These are phyloP conservation scores for Porites australiensis DNA, from an alignment of 64 coral and sea anemone species.

Conservation along the genomic window DNA sequence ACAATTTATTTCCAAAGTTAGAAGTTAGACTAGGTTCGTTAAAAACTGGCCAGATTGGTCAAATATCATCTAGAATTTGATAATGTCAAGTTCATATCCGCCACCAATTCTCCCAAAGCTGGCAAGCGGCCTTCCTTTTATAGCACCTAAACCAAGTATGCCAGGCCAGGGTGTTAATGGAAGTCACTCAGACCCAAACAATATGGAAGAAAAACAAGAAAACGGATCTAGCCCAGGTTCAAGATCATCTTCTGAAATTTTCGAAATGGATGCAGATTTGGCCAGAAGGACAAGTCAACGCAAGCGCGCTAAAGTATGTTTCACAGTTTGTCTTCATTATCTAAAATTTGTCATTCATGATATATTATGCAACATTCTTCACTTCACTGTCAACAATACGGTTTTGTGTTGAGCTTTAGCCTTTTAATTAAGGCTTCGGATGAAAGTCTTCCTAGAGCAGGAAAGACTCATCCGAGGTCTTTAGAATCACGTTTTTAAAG, in stretches of 20 bases:
- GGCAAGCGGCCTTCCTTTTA: conserved; percentile 67
- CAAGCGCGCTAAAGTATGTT: conserved; percentile 99
- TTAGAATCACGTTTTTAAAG: conserved; percentile 27
- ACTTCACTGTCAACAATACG: conserved; percentile 65
- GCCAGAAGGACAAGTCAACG: conserved; percentile 95
- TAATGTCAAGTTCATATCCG: conserved; percentile 88
- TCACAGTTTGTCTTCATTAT: conserved; percentile 77
- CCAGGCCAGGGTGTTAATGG: conserved; percentile 83
- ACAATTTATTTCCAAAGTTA: conserved; percentile 97
- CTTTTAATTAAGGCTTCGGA: conserved; percentile 44
- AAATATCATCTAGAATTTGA: conserved; percentile 81
- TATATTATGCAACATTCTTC: conserved; percentile 96
- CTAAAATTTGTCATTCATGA: conserved; percentile 85
- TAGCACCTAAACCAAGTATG: conserved; percentile 87
- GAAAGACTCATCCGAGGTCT: conserved; percentile 24
- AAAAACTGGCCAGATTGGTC: conserved; percentile 67
- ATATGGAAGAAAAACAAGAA: conserved; percentile 58
- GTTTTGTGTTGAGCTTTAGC: conserved; percentile 28
- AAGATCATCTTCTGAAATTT: conserved; percentile 53
- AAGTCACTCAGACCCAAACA: conserved; percentile 50
- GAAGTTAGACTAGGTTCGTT: conserved; percentile 79
- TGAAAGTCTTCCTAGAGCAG: conserved; percentile 39
- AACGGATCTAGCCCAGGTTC: conserved; percentile 15
- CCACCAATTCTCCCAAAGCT: conserved; percentile 91
- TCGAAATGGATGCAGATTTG: conserved; percentile 46